Evolutionary conservation across 2,888 invertebrate species (phyloP), one percentile per base, ranked within the genome.

Genomic region (Elysia crispata): DNA sequence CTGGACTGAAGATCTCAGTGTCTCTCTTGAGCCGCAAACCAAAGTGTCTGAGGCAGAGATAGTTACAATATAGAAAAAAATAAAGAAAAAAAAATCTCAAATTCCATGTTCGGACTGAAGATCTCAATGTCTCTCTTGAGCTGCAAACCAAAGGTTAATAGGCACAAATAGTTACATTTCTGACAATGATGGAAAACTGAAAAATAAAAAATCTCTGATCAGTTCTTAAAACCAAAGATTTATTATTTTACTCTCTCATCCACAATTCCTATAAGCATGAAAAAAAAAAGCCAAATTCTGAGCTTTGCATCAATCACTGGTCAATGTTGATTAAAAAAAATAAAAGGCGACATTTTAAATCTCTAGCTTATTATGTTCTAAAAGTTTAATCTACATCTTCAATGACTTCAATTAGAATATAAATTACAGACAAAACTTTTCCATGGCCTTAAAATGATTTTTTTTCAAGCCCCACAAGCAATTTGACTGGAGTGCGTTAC

Each of bases 21-120:
- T 87, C 88, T 70, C 80, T 84, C 30, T 83, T 78, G 28, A 89
- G 78, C 33, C 81, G 76, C 41, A 89, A 82, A 54, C 85, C 82
- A 62, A 90, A 87, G 41, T 87, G 79, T 82, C 90, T 90, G 86
- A 70, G 87, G 87, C 33, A 31, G n/a, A 76, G 15, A 76, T 3
- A 31, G 11, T 6, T 6, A 15, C 28, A 31, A 30, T 60, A 49
- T 60, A 60, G 11, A 30, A 28, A 28, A 8, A 50, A 62, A 50
- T n/a, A 31, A 49, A 64, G 18, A 33, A 64, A 13, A 76, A 18
- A 50, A 41, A 23, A 33, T 6, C 57, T 62, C 13, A 23, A 0
- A 85, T 83, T 60, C 74, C 75, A 83, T 85, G 86, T 31, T 86
- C 84, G 84, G 79, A 64, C 86, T 81, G 81, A 89, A 89, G 15